Conservation (phyloP, 2,113 vertebrate species). For the Sapayoa aenigma region DNA sequence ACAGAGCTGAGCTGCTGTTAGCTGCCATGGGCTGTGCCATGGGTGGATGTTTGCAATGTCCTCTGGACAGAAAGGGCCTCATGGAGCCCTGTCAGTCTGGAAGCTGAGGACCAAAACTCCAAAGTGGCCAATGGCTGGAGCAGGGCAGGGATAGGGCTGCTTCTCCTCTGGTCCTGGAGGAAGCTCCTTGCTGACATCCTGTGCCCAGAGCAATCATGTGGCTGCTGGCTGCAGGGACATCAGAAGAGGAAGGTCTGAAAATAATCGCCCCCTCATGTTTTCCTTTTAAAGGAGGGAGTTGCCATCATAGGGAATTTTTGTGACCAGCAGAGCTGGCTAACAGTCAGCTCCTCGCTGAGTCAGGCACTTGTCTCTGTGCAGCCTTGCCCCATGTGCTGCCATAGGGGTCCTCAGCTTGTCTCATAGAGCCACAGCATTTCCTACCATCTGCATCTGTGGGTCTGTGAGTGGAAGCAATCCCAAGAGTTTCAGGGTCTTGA, state of each 20-base stretch:
- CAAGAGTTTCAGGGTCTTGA: not conserved
- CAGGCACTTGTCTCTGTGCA: not conserved
- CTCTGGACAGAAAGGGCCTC: not conserved
- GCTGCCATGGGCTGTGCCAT: not conserved
- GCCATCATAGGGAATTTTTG: not conserved
- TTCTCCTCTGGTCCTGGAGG: fast-evolving
- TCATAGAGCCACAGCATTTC: not conserved
- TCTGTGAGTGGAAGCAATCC: not conserved
- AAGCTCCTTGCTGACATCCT: not conserved
- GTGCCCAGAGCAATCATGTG: not conserved
- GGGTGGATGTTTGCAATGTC: not conserved
- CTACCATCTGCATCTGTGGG: not conserved
- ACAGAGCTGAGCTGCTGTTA: not conserved
- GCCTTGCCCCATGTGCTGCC: not conserved
- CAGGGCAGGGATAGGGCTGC: not conserved
- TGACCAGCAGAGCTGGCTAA: slow-evolving; percentile 22
- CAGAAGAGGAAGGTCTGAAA: slow-evolving; percentile 49
- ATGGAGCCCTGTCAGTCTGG: fast-evolving
- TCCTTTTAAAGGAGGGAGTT: not conserved
- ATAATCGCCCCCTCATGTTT: slow-evolving; percentile 20
- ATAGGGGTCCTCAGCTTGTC: not conserved
- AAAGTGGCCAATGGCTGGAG: not conserved
- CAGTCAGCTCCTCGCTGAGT: not conserved
- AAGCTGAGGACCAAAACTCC: not conserved
- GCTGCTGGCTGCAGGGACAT: not conserved